These are phyloP conservation scores for Smithornis capensis DNA, from an alignment of 2,113 vertebrate genomes.

Conservation along the genomic window DNA sequence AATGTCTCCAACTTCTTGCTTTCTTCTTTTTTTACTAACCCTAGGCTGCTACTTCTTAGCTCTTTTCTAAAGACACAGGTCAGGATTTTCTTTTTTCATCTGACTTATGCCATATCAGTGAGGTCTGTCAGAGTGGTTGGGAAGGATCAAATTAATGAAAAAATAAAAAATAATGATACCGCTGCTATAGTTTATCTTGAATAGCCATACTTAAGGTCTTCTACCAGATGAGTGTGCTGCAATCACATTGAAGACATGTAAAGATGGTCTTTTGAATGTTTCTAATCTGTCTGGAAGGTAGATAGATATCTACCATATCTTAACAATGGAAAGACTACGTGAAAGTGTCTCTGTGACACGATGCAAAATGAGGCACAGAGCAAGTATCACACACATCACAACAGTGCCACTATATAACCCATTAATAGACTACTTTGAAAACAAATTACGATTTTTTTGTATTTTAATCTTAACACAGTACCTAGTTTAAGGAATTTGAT, in stretches of 20 bases:
- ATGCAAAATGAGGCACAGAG: background rate
- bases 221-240: background rate
- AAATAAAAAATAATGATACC: background rate
- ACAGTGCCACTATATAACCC: background rate
- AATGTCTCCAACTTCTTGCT: background rate
- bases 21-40: background rate
- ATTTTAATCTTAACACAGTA: background rate
- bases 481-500: background rate
- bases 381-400: background rate
- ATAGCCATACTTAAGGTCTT: background rate
- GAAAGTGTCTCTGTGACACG: background rate
- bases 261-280: background rate
- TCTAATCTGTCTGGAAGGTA: background rate
- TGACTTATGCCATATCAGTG: background rate
- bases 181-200: background rate
- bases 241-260: background rate
- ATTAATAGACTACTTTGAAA: background rate
- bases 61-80: background rate
- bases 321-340: background rate
- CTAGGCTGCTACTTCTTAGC: background rate
- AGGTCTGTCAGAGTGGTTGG: background rate
- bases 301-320: no score
- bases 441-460: background rate
- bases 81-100: background rate
- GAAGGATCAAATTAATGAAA: background rate